A percentile compares a stretch with the other conserved stretches of the same genome.
These are phyloP conservation scores for Caenorhabditis drosophilae DNA, from an alignment of 2,888 invertebrate species.

Conservation along the genomic window DNA sequence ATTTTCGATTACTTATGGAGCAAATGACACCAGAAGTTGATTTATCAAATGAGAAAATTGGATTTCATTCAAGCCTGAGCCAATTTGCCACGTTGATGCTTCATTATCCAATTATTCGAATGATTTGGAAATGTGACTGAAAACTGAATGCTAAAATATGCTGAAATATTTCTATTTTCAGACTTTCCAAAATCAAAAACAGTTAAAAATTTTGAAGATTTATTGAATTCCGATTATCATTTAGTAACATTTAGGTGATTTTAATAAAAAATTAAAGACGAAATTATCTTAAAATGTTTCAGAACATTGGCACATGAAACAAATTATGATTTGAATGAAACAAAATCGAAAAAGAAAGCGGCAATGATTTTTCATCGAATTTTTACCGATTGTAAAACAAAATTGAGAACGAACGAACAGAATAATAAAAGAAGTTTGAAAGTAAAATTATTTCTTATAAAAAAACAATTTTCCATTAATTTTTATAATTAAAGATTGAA, in stretches of 20 bases:
- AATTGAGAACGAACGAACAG: conserved; percentile 10
- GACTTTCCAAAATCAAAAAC: conserved; percentile 14
- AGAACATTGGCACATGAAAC: conserved; percentile 31
- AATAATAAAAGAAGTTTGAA: too few relatives aligned
- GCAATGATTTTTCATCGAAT: conserved; percentile 59
- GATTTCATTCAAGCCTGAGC: conserved; percentile 59
- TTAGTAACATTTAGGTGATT: conserved; percentile 43
- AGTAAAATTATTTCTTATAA: too few relatives aligned
- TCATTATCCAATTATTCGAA: conserved; percentile 59
- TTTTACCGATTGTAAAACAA: conserved; percentile 58
- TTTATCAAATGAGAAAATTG: conserved; percentile 36
- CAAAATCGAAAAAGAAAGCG: conserved; percentile 31
- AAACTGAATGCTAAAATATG: neutral
- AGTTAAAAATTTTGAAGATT: conserved; percentile 24
- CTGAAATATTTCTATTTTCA: neutral
- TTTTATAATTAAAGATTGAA: too few relatives aligned
- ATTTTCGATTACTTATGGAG: conserved; percentile 83
- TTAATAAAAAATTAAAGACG: neutral
- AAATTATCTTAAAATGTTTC: neutral
- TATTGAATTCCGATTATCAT: conserved; percentile 46
- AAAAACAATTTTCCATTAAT: too few relatives aligned
- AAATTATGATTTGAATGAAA: conserved; percentile 22
- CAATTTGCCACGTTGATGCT: conserved; percentile 49
- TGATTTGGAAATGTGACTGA: conserved; percentile 41
- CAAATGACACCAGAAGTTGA: conserved; percentile 18